These are phyloP conservation scores for Drosophila limbata DNA, from an alignment of 2,888 invertebrate genomes.

Conservation along the genomic window DNA sequence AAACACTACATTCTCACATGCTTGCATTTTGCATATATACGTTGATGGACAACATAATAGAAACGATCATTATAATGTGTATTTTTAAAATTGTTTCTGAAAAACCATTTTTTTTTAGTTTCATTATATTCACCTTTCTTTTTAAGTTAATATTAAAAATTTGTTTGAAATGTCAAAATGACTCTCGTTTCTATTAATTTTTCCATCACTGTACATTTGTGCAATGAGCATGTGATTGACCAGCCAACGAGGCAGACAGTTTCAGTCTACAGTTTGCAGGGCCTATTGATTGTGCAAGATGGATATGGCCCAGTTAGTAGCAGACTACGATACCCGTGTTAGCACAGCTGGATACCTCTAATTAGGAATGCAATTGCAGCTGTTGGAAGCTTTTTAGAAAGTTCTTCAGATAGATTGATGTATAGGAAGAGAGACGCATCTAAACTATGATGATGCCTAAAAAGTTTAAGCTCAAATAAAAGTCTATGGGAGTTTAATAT, in stretches of 20 bases:
- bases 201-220: neutral
- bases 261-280: constrained; percentile 4
- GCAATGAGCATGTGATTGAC: constrained; percentile 18
- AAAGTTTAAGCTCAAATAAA: too few species aligned
- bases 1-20: constrained; percentile 26
- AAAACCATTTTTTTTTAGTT: too few species aligned
- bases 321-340: constrained; percentile 22
- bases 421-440: too few species aligned
- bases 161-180: too few species aligned
- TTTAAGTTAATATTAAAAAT: too few species aligned
- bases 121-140: too few species aligned
- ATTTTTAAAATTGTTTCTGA: too few species aligned
- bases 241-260: constrained; percentile 10
- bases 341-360: constrained; percentile 50
- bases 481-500: too few species aligned
- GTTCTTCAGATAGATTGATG: neutral
- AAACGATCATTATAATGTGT: too few species aligned
- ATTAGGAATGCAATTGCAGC: constrained; percentile 39
- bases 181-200: neutral
- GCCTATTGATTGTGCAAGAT: constrained; percentile 35
- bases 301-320: constrained; percentile 31
- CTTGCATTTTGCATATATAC: constrained; percentile 25
- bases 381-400: constrained; percentile 3
- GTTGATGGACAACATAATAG: too few species aligned
- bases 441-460: too few species aligned